Conservation (phyloP, 1,140 invertebrate genomes). For the Sipha flava region DNA sequence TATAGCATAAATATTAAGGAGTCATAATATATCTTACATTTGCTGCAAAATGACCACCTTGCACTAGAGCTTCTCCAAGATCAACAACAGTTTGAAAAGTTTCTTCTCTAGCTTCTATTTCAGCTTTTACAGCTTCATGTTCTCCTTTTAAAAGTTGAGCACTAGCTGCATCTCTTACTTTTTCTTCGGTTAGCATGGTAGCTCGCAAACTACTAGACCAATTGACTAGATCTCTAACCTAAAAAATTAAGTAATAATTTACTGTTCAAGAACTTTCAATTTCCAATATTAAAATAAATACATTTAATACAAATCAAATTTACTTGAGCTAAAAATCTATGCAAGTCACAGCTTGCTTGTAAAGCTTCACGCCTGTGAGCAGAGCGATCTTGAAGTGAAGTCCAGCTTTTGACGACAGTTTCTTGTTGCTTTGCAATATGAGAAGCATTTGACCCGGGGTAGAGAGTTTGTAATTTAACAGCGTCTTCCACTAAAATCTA, state of each 20-base stretch:
- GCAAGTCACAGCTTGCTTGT: constrained; percentile 78
- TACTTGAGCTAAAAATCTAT: constrained; percentile 72
- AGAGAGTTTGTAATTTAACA: constrained; percentile 70
- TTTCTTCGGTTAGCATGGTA: constrained; percentile 72
- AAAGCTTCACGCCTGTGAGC: constrained; percentile 69
- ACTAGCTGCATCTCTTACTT: constrained; percentile 73
- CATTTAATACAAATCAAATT: constrained; percentile 33
- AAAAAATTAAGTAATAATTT: constrained; percentile 7
- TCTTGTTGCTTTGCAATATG: constrained; percentile 75
- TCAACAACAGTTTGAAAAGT: constrained; percentile 71
- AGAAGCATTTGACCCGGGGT: constrained; percentile 85
- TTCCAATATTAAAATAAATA: constrained; percentile 15
- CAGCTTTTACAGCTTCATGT: constrained; percentile 84
- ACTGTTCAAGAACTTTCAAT: too few relatives aligned
- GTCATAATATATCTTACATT: constrained; percentile 40
- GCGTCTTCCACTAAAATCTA: constrained; percentile 85
- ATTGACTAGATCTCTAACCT: constrained; percentile 79
- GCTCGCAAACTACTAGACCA: constrained; percentile 75
- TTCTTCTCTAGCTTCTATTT: constrained; percentile 88
- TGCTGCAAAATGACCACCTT: constrained; percentile 73
- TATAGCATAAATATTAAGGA: not conserved
- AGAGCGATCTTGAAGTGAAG: constrained; percentile 70
- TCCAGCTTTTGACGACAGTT: constrained; percentile 80
- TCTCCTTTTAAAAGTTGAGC: constrained; percentile 81
- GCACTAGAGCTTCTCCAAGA: constrained; percentile 73